These are phyloP conservation scores for Philereme vetulata DNA, from an alignment of 2,888 invertebrate species.

Conservation along the genomic window DNA sequence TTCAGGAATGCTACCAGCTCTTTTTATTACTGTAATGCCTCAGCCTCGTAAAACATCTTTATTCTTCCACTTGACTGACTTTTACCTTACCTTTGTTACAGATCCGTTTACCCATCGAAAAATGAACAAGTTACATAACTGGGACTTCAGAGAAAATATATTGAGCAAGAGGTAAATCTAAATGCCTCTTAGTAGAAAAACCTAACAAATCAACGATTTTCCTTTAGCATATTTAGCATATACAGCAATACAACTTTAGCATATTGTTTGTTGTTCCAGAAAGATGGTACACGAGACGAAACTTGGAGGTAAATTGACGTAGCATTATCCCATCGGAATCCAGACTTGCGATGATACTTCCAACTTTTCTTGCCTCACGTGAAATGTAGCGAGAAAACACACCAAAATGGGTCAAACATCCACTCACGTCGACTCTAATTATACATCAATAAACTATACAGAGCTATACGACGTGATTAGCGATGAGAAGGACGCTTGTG, in stretches of 20 bases:
- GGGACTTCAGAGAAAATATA: constrained; percentile 60
- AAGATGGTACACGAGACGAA: constrained; percentile 61
- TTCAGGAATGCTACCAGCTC: constrained; percentile 3
- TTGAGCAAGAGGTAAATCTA: constrained; percentile 59
- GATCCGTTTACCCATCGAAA: constrained; percentile 56
- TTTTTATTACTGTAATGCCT: constrained; percentile 3
- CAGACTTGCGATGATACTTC: constrained; percentile 48
- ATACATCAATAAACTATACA: constrained; percentile 62
- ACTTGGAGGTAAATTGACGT: constrained; percentile 47
- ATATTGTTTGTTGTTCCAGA: constrained; percentile 62
- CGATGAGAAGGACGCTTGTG: constrained; percentile 73
- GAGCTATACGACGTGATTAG: constrained; percentile 58
- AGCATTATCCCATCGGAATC: constrained; percentile 42
- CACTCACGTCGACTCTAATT: constrained; percentile 63
- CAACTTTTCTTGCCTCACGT: constrained; percentile 52
- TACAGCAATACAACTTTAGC: constrained; percentile 42
- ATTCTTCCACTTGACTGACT: constrained; percentile 42
- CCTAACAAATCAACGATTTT: constrained; percentile 7
- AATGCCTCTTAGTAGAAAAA: constrained; percentile 9
- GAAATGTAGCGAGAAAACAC: constrained; percentile 59
- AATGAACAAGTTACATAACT: constrained; percentile 67
- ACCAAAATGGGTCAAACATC: constrained; percentile 71
- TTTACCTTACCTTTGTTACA: constrained; percentile 65
- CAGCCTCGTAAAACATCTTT: constrained; percentile 38
- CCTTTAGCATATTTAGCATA: no score